phyloP scores from a whole-genome alignment of 2,888 invertebrate genomes.

The Drosophila ustulata region DNA sequence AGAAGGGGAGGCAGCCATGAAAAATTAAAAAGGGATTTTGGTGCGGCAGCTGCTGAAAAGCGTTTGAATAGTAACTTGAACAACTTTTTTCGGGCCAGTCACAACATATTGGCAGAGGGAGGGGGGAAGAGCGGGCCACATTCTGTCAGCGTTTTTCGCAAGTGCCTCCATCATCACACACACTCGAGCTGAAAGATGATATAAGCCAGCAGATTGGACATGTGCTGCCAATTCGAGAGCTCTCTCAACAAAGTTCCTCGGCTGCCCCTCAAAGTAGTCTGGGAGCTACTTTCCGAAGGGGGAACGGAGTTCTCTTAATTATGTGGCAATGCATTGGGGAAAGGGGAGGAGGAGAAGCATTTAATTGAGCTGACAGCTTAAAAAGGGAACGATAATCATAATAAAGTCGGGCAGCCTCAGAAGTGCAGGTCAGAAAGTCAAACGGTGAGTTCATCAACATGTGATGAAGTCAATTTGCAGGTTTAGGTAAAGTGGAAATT shows the following conservation, averaged over 20 bases:
- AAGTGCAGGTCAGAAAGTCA: background rate
- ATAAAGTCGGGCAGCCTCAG: slow-evolving; percentile 5
- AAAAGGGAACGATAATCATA: slow-evolving; percentile 15
- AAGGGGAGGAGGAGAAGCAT: background rate
- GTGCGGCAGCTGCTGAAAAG: slow-evolving; percentile 74
- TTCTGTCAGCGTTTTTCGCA: slow-evolving; percentile 49
- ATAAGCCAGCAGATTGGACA: slow-evolving; percentile 56
- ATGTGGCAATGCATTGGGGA: slow-evolving; percentile 37
- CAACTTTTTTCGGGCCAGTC: slow-evolving; percentile 51
- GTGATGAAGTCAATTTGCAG: background rate
- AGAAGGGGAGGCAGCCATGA: slow-evolving; percentile 53
- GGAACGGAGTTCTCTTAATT: slow-evolving; percentile 41
- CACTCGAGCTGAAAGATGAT: slow-evolving; percentile 49
- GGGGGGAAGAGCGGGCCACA: background rate
- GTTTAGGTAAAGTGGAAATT: no score
- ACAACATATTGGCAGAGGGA: background rate
- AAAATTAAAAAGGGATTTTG: slow-evolving; percentile 78
- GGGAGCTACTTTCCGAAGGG: slow-evolving; percentile 15
- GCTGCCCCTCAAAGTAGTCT: slow-evolving; percentile 26
- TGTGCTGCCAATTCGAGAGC: slow-evolving; percentile 50
- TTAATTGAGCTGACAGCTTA: slow-evolving; percentile 27
- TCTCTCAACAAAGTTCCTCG: slow-evolving; percentile 23
- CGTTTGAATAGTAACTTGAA: slow-evolving; percentile 76
- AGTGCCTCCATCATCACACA: slow-evolving; percentile 41
- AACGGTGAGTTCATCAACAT: background rate